phyloP scores from a whole-genome alignment of 2,113 vertebrate genomes.

The Rutilus rutilus region DNA sequence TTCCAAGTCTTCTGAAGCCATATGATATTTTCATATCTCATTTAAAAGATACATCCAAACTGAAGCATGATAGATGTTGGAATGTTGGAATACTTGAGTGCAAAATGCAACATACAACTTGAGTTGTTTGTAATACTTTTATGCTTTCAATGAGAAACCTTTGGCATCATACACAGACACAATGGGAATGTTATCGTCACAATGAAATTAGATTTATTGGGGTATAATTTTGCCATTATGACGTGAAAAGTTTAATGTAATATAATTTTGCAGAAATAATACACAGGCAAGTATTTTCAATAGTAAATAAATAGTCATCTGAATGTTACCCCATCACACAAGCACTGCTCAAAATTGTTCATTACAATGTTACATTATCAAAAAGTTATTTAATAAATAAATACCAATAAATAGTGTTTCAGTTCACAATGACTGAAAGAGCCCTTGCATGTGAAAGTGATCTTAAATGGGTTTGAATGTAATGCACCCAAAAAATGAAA shows the following conservation, averaged over 20 bases:
- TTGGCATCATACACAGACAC: too few species aligned
- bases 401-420: background rate
- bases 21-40: too few species aligned
- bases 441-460: background rate
- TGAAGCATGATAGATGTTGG: too few species aligned
- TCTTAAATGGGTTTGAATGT: conserved; percentile 18
- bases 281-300: background rate
- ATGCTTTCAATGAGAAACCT: too few species aligned
- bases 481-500: conserved; percentile 15
- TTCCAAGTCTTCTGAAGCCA: too few species aligned
- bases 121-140: too few species aligned
- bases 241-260: background rate
- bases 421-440: background rate
- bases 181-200: too few species aligned
- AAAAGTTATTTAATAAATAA: background rate
- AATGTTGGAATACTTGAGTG: too few species aligned
- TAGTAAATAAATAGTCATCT: background rate
- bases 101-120: too few species aligned
- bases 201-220: too few species aligned
- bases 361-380: background rate
- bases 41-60: too few species aligned
- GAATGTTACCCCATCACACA: background rate
- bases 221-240: too few species aligned
- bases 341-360: background rate
- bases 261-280: background rate